Percentiles rank a stretch among this genome's conserved stretches.
Evolutionary conservation across 2,888 invertebrate species (phyloP).

Genomic region (Augiades crinisus): DNA sequence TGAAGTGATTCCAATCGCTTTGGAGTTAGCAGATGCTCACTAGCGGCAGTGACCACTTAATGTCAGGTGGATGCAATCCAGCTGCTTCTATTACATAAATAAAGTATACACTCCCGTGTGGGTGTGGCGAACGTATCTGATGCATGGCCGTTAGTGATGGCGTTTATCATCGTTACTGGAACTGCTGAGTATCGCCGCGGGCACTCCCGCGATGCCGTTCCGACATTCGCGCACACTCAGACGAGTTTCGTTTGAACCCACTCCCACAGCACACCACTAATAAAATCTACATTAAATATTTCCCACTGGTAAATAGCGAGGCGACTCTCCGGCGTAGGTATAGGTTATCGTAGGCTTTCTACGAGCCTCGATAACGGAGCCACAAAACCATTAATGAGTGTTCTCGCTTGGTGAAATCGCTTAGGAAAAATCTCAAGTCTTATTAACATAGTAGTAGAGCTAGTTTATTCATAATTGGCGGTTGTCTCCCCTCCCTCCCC

Average conservation of each 20-base stretch:
- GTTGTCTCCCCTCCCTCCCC: constrained; percentile 63
- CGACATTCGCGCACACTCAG: constrained; percentile 32
- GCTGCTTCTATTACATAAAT: no score
- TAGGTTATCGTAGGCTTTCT: constrained; percentile 58
- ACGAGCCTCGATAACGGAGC: constrained; percentile 59
- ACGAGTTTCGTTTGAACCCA: constrained; percentile 5
- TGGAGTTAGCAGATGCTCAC: no score
- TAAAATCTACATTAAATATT: constrained; percentile 21
- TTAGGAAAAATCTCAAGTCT: constrained; percentile 72
- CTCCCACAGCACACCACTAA: not conserved
- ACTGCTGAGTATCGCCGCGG: constrained; percentile 32
- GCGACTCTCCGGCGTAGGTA: constrained; percentile 37
- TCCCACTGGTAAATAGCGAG: constrained; percentile 20
- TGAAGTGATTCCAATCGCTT: no score
- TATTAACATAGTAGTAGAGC: constrained; percentile 77
- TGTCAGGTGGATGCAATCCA: no score
- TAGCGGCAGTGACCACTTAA: no score
- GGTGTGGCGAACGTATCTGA: constrained; percentile 28
- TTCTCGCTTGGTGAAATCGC: constrained; percentile 70
- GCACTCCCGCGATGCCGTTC: constrained; percentile 28
- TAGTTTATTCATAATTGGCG: constrained; percentile 78
- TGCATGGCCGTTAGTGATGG: constrained; percentile 31
- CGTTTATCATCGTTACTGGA: constrained; percentile 38
- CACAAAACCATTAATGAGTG: constrained; percentile 73
- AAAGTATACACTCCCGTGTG: constrained; percentile 9